Conservation (phyloP, 2,113 vertebrate genomes). For the Crocuta crocuta region DNA sequence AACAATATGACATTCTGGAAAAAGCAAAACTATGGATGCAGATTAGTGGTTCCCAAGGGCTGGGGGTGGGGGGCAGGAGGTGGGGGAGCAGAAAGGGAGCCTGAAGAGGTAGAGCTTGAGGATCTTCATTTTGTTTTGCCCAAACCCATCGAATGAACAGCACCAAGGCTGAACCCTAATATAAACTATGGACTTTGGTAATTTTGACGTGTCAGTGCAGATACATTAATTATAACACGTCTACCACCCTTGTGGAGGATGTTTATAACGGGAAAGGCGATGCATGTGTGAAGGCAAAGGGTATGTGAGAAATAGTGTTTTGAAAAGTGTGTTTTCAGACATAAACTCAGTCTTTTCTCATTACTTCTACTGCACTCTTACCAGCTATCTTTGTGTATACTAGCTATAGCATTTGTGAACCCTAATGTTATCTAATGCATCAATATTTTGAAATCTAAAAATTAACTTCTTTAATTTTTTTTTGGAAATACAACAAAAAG, state of each 20-base stretch:
- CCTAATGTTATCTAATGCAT: background rate
- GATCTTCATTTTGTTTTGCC: background rate
- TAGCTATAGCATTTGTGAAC: background rate
- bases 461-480: background rate
- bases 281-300: background rate
- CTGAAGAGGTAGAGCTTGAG: background rate
- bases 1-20: background rate
- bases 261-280: background rate
- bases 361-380: background rate
- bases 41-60: background rate
- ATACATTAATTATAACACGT: background rate
- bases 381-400: slow-evolving; percentile 3
- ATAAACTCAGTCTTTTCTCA: background rate
- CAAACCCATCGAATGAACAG: background rate
- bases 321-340: background rate
- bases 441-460: slow-evolving; percentile 16
- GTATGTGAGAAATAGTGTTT: background rate
- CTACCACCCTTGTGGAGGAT: background rate
- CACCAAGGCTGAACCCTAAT: background rate
- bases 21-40: background rate
- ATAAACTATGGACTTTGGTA: background rate
- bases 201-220: background rate
- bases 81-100: too few species aligned
- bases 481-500: background rate
- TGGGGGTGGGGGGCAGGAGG: background rate